Evolutionary conservation across 1,140 invertebrate species (phyloP), one percentile per base, ranked within the genome.

Genomic region (Conus ventricosus): DNA sequence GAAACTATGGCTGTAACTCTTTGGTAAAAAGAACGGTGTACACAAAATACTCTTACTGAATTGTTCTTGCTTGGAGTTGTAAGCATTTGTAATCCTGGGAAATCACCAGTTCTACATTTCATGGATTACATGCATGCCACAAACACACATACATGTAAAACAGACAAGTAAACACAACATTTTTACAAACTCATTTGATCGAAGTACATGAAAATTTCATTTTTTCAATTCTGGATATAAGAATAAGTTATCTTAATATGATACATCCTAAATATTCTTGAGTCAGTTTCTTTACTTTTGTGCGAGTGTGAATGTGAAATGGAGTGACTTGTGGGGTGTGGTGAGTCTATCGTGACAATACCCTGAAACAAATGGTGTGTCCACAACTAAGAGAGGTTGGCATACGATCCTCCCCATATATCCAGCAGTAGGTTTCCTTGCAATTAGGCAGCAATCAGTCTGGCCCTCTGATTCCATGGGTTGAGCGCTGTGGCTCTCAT

Each of bases 331-430:
- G 57, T 60, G 57, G 57, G 57, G 57, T 51, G n/a, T 8, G 20
- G 20, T 4, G n/a, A 57, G 57, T 81, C 27, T 20, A 51, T 81
- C 23, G 0, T 15, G 57, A 5, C 80, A 53, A 13, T 85, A 85
- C 84, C 84, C 71, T 85, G 51, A 39, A 75, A 23, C 84, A 85
- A 4, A 85, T n/a, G 13, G 63, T 75, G 53, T 85, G 84, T n/a
- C 84, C 84, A 85, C 84, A 85, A 27, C 27, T 85, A 13, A 85
- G 84, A 8, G 84, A 85, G 11, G 84, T 85, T 51, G 84, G 84
- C 39, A 85, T 75, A 53, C 25, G 17, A n/a, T 85, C 84, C 53
- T 85, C 84, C 54, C 80, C 80, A 54, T 51, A 75, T 51, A 85
- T 25, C 84, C 84, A 85, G 25, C 13, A 75, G 63, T 85, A 85